Percentiles rank a stretch among this genome's conserved stretches.
Evolutionary conservation across 1,140 invertebrate species (phyloP).

Genomic region (Drosophila grimshawi): DNA sequence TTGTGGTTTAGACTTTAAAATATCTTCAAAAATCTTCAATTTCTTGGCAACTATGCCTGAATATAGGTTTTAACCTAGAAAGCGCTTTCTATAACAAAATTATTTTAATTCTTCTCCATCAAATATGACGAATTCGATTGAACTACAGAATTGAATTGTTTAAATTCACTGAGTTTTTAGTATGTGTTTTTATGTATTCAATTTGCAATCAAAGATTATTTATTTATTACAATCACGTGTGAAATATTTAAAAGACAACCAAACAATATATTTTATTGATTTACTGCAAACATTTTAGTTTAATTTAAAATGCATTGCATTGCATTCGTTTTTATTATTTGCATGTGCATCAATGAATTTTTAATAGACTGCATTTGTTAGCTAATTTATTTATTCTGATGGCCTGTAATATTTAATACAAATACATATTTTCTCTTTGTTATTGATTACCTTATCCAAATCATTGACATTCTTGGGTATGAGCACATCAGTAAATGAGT

Average conservation of each 20-base stretch:
- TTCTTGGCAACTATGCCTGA: not conserved
- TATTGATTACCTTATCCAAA: conserved; percentile 75
- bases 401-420: not conserved
- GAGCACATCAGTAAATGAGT: conserved; percentile 71
- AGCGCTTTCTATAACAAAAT: too few species aligned
- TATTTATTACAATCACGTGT: conserved; percentile 2
- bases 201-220: conserved; percentile 1
- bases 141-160: too few species aligned
- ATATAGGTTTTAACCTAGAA: too few species aligned
- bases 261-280: not conserved
- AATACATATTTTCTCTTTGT: not conserved
- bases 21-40: not conserved
- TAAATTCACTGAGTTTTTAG: not conserved
- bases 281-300: not conserved
- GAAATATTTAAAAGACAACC: not conserved
- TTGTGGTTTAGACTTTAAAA: not conserved
- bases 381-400: not conserved
- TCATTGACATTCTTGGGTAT: conserved; percentile 75
- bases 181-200: not conserved
- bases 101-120: too few species aligned
- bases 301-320: not conserved
- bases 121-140: too few species aligned
- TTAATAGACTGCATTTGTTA: not conserved
- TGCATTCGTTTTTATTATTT: not conserved
- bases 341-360: not conserved